Evolutionary conservation across 2,113 vertebrate genomes (phyloP).

Genomic region (Gnathonemus echidnorhynchus): DNA sequence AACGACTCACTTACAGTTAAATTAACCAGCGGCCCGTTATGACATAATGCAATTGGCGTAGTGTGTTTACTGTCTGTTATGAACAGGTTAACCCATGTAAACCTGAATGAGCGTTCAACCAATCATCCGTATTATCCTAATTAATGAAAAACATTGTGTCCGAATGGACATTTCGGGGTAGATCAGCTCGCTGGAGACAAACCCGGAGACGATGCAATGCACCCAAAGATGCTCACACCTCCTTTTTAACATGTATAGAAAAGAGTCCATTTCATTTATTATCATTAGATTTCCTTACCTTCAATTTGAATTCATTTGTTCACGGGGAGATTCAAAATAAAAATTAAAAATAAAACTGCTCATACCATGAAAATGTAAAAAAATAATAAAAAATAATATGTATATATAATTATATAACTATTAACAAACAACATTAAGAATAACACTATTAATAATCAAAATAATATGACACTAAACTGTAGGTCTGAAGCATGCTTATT

Average conservation of each 20-base stretch:
- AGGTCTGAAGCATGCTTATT: slow-evolving; percentile 65
- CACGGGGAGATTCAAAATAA: slow-evolving; percentile 61
- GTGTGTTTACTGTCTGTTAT: neutral
- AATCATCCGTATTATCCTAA: neutral
- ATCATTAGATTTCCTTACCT: slow-evolving; percentile 50
- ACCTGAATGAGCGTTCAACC: neutral
- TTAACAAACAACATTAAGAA: slow-evolving; percentile 69
- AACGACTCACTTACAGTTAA: neutral
- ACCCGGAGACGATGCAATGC: neutral
- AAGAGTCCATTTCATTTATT: slow-evolving; percentile 68
- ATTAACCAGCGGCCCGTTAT: neutral
- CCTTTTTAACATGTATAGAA: slow-evolving; percentile 28
- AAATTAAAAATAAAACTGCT: slow-evolving; percentile 57
- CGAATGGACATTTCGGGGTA: neutral
- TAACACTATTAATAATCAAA: slow-evolving; percentile 38
- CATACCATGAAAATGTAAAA: slow-evolving; percentile 77
- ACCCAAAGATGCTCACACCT: slow-evolving; percentile 5
- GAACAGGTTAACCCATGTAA: neutral
- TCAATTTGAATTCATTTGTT: slow-evolving; percentile 62
- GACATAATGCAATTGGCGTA: neutral
- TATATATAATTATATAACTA: slow-evolving; percentile 73
- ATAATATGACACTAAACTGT: slow-evolving; percentile 59
- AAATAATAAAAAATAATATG: slow-evolving; percentile 76
- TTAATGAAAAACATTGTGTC: neutral
- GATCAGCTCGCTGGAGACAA: neutral